These are phyloP conservation scores for Oncorhynchus clarkii DNA, from an alignment of 2,113 vertebrate genomes.

Conservation along the genomic window DNA sequence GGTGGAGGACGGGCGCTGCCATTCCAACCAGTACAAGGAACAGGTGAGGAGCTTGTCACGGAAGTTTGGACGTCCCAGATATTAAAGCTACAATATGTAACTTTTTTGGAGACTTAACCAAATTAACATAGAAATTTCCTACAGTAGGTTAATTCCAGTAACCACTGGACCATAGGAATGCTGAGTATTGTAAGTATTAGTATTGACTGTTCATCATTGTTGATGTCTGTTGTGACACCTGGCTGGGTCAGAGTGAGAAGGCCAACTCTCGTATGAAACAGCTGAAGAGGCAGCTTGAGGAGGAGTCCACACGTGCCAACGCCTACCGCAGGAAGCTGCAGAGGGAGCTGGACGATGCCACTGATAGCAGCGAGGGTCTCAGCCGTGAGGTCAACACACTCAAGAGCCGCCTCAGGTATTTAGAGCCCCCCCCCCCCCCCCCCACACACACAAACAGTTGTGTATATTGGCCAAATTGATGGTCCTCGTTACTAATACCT, in stretches of 20 bases:
- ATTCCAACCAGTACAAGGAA: constrained; percentile 95
- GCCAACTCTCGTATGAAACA: constrained; percentile 84
- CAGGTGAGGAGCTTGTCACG: constrained; percentile 74
- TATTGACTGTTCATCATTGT: not conserved
- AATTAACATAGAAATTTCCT: not conserved
- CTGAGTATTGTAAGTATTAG: not conserved
- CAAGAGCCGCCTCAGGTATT: constrained; percentile 95
- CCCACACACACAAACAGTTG: not conserved
- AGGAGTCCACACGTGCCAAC: constrained; percentile 91
- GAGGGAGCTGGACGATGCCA: constrained; percentile 93
- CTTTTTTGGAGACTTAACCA: no score
- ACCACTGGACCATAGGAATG: not conserved
- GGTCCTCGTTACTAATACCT: not conserved
- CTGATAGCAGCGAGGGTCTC: constrained; percentile 88
- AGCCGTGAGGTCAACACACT: constrained; percentile 86
- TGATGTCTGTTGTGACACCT: not conserved
- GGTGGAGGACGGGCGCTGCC: constrained; percentile 94
- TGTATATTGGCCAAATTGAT: no score
- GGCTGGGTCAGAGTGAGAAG: constrained; percentile 82
- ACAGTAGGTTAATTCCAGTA: not conserved
- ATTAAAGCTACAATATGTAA: no score
- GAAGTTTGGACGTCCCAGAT: not conserved
- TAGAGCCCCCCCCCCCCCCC: not conserved
- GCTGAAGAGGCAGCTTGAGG: constrained; percentile 95
- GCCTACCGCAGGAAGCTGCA: constrained; percentile 96